Percentiles rank a stretch among this genome's conserved stretches.
These are phyloP conservation scores for Uromys caudimaculatus DNA, from an alignment of 2,797 vertebrate species.

Conservation along the genomic window DNA sequence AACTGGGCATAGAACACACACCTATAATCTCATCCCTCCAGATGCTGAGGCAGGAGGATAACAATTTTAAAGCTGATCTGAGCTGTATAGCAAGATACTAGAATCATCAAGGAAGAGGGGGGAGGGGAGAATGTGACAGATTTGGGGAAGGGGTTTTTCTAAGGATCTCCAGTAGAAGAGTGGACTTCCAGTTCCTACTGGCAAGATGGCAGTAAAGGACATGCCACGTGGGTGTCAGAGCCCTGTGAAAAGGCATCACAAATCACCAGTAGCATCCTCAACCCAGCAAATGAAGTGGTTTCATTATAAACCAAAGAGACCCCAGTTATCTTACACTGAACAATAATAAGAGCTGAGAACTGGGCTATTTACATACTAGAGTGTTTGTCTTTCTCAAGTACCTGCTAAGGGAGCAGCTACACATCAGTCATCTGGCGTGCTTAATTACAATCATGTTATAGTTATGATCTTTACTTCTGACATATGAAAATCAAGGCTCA, in stretches of 20 bases:
- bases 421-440: slow-evolving; percentile 38
- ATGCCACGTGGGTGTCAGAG: no score
- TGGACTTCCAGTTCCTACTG: background rate
- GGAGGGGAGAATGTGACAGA: background rate
- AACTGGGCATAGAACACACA: background rate
- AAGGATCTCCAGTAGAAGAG: background rate
- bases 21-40: background rate
- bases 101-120: background rate
- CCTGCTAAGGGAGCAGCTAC: slow-evolving; percentile 11
- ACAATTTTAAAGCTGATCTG: background rate
- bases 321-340: background rate
- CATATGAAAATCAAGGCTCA: slow-evolving; percentile 48
- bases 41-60: background rate
- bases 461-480: slow-evolving; percentile 60
- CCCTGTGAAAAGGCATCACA: background rate
- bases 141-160: background rate
- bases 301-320: background rate
- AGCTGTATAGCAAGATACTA: background rate
- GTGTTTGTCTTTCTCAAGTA: slow-evolving; percentile 28
- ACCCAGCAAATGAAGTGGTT: background rate
- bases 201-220: background rate
- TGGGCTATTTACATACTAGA: background rate
- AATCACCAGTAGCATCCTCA: background rate
- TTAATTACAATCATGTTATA: slow-evolving; percentile 58
- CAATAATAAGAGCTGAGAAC: background rate